phyloP scores from a whole-genome alignment of 2,113 vertebrate genomes.

The Strigops habroptila region DNA sequence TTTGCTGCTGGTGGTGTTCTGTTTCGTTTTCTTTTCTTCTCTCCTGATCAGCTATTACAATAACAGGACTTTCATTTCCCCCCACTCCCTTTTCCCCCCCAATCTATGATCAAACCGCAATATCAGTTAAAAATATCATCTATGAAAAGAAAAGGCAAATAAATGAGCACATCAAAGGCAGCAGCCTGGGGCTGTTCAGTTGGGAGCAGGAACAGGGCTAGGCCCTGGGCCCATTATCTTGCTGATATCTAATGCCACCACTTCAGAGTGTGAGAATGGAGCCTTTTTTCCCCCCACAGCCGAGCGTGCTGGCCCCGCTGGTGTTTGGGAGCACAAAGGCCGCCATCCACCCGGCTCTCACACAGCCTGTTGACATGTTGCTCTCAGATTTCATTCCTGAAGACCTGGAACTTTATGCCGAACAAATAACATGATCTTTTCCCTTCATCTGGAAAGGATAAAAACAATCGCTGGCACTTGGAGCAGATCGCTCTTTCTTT shows the following conservation, averaged over 20 bases:
- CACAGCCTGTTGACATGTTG: conserved; percentile 65
- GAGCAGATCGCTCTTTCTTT: conserved; percentile 33
- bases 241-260: conserved; percentile 73
- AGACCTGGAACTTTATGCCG: conserved; percentile 74
- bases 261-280: conserved; percentile 72
- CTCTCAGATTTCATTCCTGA: conserved; percentile 76
- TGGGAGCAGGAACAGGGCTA: conserved; percentile 56
- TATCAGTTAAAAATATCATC: conserved; percentile 68
- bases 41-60: neutral
- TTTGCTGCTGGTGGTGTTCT: neutral
- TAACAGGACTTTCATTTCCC: neutral
- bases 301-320: conserved; percentile 58
- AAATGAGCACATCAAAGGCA: conserved; percentile 70
- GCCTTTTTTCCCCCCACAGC: conserved; percentile 60
- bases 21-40: neutral
- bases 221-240: conserved; percentile 71
- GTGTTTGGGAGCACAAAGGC: conserved; percentile 77
- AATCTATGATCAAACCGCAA: neutral
- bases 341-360: conserved; percentile 64
- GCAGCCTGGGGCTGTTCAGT: conserved; percentile 57
- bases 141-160: conserved; percentile 62
- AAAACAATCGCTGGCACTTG: conserved; percentile 70
- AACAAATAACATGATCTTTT: conserved; percentile 75
- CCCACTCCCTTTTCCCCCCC: neutral
- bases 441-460: conserved; percentile 66